Evolutionary conservation across 53 echinoderm and acorn worm species (phyloP), one percentile per base, ranked within the genome.

Genomic region (Antedon mediterranea): DNA sequence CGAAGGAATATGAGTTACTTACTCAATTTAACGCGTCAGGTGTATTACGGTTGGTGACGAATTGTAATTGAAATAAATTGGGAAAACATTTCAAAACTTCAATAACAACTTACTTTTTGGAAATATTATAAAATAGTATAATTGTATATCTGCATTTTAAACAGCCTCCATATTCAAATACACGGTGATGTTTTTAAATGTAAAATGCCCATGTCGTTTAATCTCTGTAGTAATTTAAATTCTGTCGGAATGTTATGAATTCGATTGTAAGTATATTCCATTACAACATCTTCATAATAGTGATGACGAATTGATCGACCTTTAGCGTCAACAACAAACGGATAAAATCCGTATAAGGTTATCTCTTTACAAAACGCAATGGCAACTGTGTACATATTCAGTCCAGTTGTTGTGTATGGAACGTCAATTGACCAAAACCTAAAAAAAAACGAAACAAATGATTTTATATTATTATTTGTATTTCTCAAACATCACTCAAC

Each of bases 211-310:
- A 71, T 77, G 31, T 71, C 20, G 76, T 76, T 77, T 37, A 82
- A 32, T 28, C 41, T 28, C 43, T 77, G 77, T 4, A 83, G 33
- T 27, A 77, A 42, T 15, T 31, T 29, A 43, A 83, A 77, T 30
- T 83, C 77, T 26, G 33, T 71, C 0, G 77, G 83, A 72, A 83
- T 77, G 31, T 77, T 83, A 78, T 83, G 83, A 28, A 83, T 73
- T 30, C 83, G 71, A 32, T 77, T 77, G 26, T 77, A 71, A 28
- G 3, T 71, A 72, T 83, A 83, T 30, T 77, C 72, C 0, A 43
- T 0, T 11, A 31, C 30, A 11, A 31, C 29, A 43, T 77, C 41
- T 43, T 83, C 83, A 32, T 71, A 83, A 29, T 83, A 83, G 31
- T 83, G 83, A 30, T 83, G 77, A 7, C 72, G 77, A 3, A 83